These are phyloP conservation scores for Candidula unifasciata DNA, from an alignment of 2,888 invertebrate species.

Conservation along the genomic window DNA sequence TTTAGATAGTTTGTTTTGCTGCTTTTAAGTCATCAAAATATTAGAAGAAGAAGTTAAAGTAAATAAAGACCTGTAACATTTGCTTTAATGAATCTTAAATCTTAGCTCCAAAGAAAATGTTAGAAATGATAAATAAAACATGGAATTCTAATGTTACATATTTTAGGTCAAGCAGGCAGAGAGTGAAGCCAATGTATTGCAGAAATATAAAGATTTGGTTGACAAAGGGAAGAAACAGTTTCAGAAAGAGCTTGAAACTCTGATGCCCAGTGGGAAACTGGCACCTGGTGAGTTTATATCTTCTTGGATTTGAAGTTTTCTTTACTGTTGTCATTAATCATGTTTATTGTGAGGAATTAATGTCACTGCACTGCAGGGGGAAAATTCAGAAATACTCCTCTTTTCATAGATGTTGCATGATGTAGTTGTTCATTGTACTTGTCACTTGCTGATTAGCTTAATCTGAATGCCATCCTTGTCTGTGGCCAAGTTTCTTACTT, in stretches of 20 bases:
- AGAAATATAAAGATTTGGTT: slow-evolving; percentile 89
- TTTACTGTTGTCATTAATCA: background rate
- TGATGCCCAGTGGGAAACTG: slow-evolving; percentile 86
- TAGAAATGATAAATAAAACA: background rate
- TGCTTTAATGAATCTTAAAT: no score
- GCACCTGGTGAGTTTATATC: slow-evolving; percentile 79
- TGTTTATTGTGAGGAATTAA: background rate
- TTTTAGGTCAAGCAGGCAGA: slow-evolving; percentile 73
- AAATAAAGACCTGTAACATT: no score
- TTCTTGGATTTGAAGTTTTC: background rate
- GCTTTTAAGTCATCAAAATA: no score
- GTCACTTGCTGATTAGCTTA: no score
- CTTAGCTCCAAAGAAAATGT: no score
- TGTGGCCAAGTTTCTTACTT: no score
- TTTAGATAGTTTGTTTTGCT: no score
- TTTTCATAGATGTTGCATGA: no score
- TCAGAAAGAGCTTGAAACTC: slow-evolving; percentile 80
- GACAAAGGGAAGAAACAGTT: slow-evolving; percentile 80
- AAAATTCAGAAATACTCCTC: no score
- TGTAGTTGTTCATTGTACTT: no score
- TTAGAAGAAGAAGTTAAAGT: no score
- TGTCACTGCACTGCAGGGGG: background rate
- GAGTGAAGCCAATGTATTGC: slow-evolving; percentile 81
- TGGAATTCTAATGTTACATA: background rate
- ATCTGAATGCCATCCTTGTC: no score